Evolutionary conservation across 1,140 invertebrate species (phyloP).

Genomic region (Pomacea maculata): DNA sequence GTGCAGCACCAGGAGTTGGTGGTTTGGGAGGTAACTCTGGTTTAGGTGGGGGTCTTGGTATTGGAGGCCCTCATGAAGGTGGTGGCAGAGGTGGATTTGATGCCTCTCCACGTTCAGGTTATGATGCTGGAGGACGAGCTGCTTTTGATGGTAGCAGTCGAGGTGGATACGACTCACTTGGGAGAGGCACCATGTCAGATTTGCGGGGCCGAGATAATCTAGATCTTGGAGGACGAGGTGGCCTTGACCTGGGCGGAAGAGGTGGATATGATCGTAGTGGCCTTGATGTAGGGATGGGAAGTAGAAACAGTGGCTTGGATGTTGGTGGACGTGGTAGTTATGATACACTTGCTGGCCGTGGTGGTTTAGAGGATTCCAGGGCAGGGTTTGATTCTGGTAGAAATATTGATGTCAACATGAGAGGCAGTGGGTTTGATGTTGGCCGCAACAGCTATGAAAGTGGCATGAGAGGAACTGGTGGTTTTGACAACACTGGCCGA

Average conservation of each 20-base stretch:
- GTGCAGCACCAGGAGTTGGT: slow-evolving; percentile 4
- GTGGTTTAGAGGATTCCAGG: background rate
- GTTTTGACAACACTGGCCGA: slow-evolving; percentile 8
- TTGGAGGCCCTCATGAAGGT: too few relatives aligned
- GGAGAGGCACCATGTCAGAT: background rate
- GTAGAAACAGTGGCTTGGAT: slow-evolving; percentile 3
- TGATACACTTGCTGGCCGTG: background rate
- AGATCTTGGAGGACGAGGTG: background rate
- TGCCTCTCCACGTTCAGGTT: background rate
- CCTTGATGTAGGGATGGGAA: background rate
- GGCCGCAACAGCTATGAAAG: slow-evolving; percentile 5
- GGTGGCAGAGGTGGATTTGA: background rate
- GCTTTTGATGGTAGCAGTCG: background rate
- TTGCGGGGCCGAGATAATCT: background rate
- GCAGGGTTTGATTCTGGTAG: slow-evolving; percentile 1
- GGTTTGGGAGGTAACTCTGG: slow-evolving; percentile 2
- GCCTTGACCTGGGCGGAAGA: slow-evolving; percentile 10
- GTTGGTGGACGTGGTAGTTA: background rate
- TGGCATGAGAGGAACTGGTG: slow-evolving; percentile 5
- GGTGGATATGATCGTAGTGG: slow-evolving; percentile 25
- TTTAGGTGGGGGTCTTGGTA: too few relatives aligned
- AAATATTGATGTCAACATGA: background rate
- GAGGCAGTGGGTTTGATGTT: slow-evolving; percentile 1
- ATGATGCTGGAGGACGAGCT: background rate
- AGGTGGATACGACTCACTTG: background rate